Percentiles rank a stretch among this genome's conserved stretches.
These are phyloP conservation scores for Eucera pruinosa DNA, from an alignment of 2,888 invertebrate genomes.

Conservation along the genomic window DNA sequence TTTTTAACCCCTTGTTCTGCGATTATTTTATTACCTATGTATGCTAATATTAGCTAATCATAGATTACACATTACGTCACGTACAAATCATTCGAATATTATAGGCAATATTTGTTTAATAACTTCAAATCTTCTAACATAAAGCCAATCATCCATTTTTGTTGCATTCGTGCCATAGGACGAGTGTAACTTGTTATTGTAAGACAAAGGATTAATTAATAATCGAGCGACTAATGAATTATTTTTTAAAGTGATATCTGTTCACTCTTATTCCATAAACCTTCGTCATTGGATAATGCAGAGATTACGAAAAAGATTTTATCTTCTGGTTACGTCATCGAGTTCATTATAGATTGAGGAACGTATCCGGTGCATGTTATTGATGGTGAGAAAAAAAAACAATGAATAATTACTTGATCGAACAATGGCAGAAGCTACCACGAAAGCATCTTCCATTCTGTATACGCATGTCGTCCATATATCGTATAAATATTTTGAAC, in stretches of 20 bases:
- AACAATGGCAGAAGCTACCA: constrained; percentile 11
- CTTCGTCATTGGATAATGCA: background rate
- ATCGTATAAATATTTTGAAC: constrained; percentile 1
- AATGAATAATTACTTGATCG: constrained; percentile 19
- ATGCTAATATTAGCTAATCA: no score
- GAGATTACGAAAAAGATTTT: constrained; percentile 6
- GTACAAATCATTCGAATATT: no score
- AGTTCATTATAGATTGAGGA: constrained; percentile 27
- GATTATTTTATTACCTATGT: no score
- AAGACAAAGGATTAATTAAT: background rate
- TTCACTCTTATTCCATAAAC: background rate
- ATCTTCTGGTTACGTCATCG: constrained; percentile 40
- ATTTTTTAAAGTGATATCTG: background rate
- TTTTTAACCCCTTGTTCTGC: no score
- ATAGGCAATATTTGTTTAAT: no score
- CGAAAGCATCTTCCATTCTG: constrained; percentile 22
- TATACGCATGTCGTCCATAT: background rate
- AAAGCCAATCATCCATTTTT: no score
- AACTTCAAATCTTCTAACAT: no score
- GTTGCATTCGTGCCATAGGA: no score
- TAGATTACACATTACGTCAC: no score
- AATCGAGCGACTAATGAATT: background rate
- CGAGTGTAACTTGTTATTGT: no score
- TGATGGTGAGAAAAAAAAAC: constrained; percentile 9
- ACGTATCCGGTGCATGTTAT: constrained; percentile 31